Base-by-base conservation (phyloP, 35 echinoderm and acorn worm genomes). In the Hemicentrotus pulcherrimus region DNA sequence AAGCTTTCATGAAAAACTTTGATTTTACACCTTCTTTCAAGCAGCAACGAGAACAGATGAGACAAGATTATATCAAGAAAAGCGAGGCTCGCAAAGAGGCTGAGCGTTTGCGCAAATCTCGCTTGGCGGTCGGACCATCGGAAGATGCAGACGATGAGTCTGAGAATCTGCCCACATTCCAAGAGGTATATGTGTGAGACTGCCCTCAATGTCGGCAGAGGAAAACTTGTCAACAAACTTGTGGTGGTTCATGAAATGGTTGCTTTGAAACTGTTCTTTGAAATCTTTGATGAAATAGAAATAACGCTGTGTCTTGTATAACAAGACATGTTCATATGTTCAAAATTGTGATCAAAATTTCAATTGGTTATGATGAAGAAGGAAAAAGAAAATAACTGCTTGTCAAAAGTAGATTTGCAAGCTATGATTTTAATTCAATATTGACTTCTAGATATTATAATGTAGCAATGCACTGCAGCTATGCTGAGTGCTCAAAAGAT, bases 101-200 rank as follows among this genome's bases (percentile, higher is more conserved):
- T 14, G 91, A 93, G 48, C 32, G 91, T 24, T 93, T 93, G 91
- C 91, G 91, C 30, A 93, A 93, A 93, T 47, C 91, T 47, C 91
- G 46, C 91, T 47, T 93, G 32, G 91, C 48, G 4, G 47, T 93
- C 2, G 91, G 91, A 47, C 5, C 91, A 14, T 93, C 91, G 6
- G 46, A 58, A 31, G 91, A 93, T 58, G 91, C 91, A 58, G 91
- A 93, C 46, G 91, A 93, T n/a, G 91, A 93, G 91, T 47, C 91
- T 19, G 91, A 93, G 48, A 9, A 10, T 2, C 4, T 90, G 32
- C 91, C 45, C 48, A 93, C 91, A 9, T 93, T 46, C 91, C 91
- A 93, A 22, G 91, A 93, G 91, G 91, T 93, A 93, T 93, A 93
- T 93, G 91, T 93, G 91, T 93, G 91, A 93, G 32, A 31, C 48